Percentiles rank a stretch among this genome's conserved stretches.
Conservation (phyloP, 2,113 vertebrate species). For the Centropristis striata region DNA sequence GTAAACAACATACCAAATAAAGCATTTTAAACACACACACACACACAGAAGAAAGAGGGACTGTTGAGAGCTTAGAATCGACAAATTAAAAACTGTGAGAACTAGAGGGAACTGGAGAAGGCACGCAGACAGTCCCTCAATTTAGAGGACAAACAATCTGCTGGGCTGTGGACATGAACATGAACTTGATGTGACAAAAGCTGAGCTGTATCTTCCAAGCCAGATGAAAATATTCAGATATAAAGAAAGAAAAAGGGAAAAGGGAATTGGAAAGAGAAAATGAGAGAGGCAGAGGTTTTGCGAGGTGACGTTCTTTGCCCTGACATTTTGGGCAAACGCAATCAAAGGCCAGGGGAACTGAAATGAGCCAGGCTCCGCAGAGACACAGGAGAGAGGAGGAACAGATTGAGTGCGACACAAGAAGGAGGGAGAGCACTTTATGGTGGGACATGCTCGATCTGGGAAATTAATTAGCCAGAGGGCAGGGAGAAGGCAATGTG, state of each 20-base stretch:
- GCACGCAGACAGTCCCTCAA: constrained; percentile 10
- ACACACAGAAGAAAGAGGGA: constrained; percentile 32
- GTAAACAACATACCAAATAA: constrained; percentile 58
- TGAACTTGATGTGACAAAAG: constrained; percentile 25
- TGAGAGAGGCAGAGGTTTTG: constrained; percentile 23
- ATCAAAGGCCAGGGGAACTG: constrained; percentile 69
- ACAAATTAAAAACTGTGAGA: constrained; percentile 59
- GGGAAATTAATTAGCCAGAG: constrained; percentile 77
- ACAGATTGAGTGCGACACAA: constrained; percentile 74
- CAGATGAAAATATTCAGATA: constrained; percentile 26
- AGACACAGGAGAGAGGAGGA: constrained; percentile 62
- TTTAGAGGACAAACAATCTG: constrained; percentile 20
- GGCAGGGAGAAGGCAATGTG: constrained; percentile 54
- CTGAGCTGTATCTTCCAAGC: not conserved
- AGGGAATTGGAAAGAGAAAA: constrained; percentile 15
- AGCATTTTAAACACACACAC: constrained; percentile 32
- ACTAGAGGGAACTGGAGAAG: constrained; percentile 19
- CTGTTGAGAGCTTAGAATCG: constrained; percentile 40
- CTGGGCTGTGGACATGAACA: not conserved
- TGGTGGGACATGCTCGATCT: constrained; percentile 76
- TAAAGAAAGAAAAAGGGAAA: not conserved
- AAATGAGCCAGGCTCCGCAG: constrained; percentile 62
- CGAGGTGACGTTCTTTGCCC: constrained; percentile 49
- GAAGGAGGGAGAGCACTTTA: constrained; percentile 70
- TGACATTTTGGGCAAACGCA: constrained; percentile 71